phyloP scores from a whole-genome alignment of 2,888 invertebrate genomes.

The Rhodophaea formosa region DNA sequence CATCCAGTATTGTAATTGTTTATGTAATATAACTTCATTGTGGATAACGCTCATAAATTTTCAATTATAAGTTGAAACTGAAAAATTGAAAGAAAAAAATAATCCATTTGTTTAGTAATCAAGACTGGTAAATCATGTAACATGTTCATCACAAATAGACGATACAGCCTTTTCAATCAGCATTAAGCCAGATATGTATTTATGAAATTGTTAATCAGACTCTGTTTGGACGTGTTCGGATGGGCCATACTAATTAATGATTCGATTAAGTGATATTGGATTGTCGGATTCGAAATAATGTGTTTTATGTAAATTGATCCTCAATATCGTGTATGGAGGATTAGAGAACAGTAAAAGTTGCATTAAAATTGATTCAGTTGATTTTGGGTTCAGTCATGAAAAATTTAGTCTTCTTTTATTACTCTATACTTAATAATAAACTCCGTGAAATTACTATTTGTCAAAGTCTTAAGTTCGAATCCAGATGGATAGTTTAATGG shows the following conservation, averaged over 20 bases:
- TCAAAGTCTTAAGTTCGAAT: no score
- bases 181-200: slow-evolving; percentile 26
- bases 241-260: slow-evolving; percentile 47
- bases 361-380: no score
- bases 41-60: neutral
- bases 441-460: no score
- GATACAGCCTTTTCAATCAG: neutral
- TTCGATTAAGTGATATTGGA: slow-evolving; percentile 47
- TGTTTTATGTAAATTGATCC: slow-evolving; percentile 15
- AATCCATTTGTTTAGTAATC: neutral
- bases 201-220: slow-evolving; percentile 48
- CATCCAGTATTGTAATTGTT: no score
- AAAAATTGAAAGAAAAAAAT: neutral
- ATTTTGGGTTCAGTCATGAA: no score
- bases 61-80: no score
- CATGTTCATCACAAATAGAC: neutral
- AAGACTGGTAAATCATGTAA: neutral
- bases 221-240: slow-evolving; percentile 39
- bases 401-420: no score
- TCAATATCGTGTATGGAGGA: neutral
- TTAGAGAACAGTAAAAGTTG: no score
- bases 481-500: no score
- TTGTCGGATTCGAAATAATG: slow-evolving; percentile 25
- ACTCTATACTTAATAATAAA: no score
- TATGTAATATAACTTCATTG: neutral